A percentile compares a stretch with the other conserved stretches of the same genome.
phyloP scores from a whole-genome alignment of 1,140 invertebrate species.

The Patella vulgata region DNA sequence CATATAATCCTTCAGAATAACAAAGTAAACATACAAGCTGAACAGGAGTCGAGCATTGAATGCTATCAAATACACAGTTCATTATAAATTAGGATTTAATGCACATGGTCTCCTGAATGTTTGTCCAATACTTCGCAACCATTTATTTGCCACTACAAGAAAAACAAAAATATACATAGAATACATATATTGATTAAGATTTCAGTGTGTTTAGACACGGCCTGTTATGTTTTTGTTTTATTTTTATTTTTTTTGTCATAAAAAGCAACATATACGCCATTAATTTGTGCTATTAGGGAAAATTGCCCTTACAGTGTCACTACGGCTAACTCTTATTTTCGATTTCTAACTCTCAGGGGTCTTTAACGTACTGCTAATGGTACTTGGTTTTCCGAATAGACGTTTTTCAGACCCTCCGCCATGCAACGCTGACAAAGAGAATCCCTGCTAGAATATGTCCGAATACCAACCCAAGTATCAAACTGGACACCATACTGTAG shows the following conservation, averaged over 20 bases:
- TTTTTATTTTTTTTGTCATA: neutral
- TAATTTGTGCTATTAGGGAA: too few species aligned
- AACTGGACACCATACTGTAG: too few species aligned
- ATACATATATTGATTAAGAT: neutral
- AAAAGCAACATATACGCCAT: neutral
- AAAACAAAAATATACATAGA: slow-evolving; percentile 6
- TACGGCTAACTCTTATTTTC: too few species aligned
- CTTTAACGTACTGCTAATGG: too few species aligned
- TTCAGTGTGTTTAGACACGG: neutral
- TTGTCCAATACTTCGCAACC: slow-evolving; percentile 61
- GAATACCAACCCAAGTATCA: neutral
- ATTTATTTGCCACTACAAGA: slow-evolving; percentile 63
- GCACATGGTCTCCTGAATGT: slow-evolving; percentile 50
- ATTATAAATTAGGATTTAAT: slow-evolving; percentile 34
- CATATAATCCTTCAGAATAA: too few species aligned
- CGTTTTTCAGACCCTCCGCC: neutral
- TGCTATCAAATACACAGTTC: too few species aligned
- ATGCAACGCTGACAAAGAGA: neutral
- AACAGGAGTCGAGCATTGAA: too few species aligned
- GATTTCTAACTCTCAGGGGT: too few species aligned
- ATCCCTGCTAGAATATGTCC: neutral
- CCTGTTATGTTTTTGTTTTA: neutral
- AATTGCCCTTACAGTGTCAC: too few species aligned
- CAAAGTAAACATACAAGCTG: too few species aligned
- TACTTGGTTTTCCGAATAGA: too few species aligned